A percentile compares a stretch with the other conserved stretches of the same genome.
phyloP scores from a whole-genome alignment of 1,140 invertebrate species.

The Andricus grossulariae region DNA sequence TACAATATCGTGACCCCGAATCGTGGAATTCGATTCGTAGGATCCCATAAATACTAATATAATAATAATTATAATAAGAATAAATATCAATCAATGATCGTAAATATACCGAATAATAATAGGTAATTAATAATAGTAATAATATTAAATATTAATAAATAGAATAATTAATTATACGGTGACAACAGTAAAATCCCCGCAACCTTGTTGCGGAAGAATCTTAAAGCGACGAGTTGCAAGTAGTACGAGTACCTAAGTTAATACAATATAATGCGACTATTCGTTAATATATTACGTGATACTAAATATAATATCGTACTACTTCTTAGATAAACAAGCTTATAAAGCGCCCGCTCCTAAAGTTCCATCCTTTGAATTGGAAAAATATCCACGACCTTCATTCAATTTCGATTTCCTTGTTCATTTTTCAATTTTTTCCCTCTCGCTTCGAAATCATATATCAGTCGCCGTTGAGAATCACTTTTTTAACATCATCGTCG shows the following conservation, averaged over 20 bases:
- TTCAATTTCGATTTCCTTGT: not conserved
- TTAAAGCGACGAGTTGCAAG: conserved; percentile 44
- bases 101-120: conserved; percentile 46
- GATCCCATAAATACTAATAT: conserved; percentile 48
- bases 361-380: not conserved
- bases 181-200: conserved; percentile 29
- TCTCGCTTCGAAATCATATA: conserved; percentile 32
- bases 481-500: conserved; percentile 56
- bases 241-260: conserved; percentile 62
- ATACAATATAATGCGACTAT: conserved; percentile 67
- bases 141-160: conserved; percentile 31
- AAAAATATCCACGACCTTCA: conserved; percentile 32
- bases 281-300: conserved; percentile 67
- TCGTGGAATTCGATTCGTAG: conserved; percentile 12
- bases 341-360: conserved; percentile 41
- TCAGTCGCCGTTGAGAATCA: conserved; percentile 35
- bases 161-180: conserved; percentile 35
- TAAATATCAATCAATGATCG: conserved; percentile 47
- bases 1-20: conserved; percentile 15
- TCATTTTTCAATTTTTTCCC: conserved; percentile 12
- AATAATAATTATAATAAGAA: conserved; percentile 55
- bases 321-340: conserved; percentile 64
- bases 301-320: conserved; percentile 70
- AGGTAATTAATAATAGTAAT: conserved; percentile 36
- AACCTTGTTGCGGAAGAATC: conserved; percentile 39